phyloP scores from a whole-genome alignment of 2,888 invertebrate genomes.

The Drosophila kuntzei region DNA sequence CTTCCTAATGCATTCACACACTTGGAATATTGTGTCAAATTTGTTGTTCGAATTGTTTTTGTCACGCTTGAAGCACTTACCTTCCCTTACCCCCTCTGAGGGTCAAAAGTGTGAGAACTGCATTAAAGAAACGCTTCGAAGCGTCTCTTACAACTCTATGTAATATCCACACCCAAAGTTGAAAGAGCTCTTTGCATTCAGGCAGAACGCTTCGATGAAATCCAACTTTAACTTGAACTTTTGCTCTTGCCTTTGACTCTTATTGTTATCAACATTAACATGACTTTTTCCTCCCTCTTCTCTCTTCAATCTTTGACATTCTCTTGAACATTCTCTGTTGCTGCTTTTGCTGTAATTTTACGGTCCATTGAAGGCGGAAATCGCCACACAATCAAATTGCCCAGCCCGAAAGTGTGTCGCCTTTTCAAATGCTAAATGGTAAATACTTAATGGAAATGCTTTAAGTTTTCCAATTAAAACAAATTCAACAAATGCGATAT shows the following conservation, averaged over 20 bases:
- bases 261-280: slow-evolving; percentile 67
- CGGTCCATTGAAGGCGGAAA: slow-evolving; percentile 71
- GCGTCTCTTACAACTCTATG: slow-evolving; percentile 45
- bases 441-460: slow-evolving; percentile 33
- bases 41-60: slow-evolving; percentile 13
- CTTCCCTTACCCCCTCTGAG: not conserved
- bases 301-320: not conserved
- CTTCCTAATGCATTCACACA: not conserved
- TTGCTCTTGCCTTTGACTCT: slow-evolving; percentile 31
- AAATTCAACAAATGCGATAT: slow-evolving; percentile 50
- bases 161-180: slow-evolving; percentile 32
- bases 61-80: slow-evolving; percentile 41
- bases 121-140: slow-evolving; percentile 38
- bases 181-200: slow-evolving; percentile 27
- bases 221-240: slow-evolving; percentile 42
- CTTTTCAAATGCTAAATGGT: slow-evolving; percentile 17
- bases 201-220: slow-evolving; percentile 54
- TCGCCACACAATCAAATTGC: slow-evolving; percentile 70
- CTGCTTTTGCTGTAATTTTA: slow-evolving; percentile 61
- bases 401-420: slow-evolving; percentile 46
- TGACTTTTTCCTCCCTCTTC: slow-evolving; percentile 29
- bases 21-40: slow-evolving; percentile 1
- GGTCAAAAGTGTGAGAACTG: slow-evolving; percentile 50
- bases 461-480: slow-evolving; percentile 66
- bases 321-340: not conserved